These are phyloP conservation scores for Nymphalis polychloros DNA, from an alignment of 2,888 invertebrate species.

Conservation along the genomic window DNA sequence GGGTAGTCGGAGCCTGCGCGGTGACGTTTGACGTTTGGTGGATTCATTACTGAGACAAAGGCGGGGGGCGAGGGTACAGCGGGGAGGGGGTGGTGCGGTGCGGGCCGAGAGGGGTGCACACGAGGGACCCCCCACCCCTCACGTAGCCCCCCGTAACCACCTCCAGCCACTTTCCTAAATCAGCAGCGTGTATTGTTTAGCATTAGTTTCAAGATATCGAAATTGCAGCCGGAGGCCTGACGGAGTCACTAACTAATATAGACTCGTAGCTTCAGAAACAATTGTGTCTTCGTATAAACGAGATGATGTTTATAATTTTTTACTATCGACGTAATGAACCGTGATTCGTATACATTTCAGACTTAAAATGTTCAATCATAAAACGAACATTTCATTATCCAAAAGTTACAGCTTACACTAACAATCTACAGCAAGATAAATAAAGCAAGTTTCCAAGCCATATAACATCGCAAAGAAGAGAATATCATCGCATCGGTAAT, in stretches of 20 bases:
- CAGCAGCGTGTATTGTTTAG: constrained; percentile 71
- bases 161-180: constrained; percentile 77
- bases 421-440: no score
- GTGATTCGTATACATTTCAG: no score
- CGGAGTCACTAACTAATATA: background rate
- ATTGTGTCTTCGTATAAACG: background rate
- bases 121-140: constrained; percentile 46
- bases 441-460: no score
- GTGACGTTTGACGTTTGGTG: constrained; percentile 76
- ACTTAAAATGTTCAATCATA: no score
- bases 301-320: no score
- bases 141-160: constrained; percentile 43
- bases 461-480: no score
- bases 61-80: constrained; percentile 45
- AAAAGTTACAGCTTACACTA: no score
- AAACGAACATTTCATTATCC: no score
- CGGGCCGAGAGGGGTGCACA: constrained; percentile 41
- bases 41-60: constrained; percentile 81
- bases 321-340: no score
- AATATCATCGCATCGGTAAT: no score
- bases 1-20: constrained; percentile 67
- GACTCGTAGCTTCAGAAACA: background rate
- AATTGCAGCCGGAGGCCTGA: background rate
- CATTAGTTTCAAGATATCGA: constrained; percentile 45
- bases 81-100: constrained; percentile 41